Base-by-base conservation (phyloP, 1,140 invertebrate genomes). In the Apis cerana region DNA sequence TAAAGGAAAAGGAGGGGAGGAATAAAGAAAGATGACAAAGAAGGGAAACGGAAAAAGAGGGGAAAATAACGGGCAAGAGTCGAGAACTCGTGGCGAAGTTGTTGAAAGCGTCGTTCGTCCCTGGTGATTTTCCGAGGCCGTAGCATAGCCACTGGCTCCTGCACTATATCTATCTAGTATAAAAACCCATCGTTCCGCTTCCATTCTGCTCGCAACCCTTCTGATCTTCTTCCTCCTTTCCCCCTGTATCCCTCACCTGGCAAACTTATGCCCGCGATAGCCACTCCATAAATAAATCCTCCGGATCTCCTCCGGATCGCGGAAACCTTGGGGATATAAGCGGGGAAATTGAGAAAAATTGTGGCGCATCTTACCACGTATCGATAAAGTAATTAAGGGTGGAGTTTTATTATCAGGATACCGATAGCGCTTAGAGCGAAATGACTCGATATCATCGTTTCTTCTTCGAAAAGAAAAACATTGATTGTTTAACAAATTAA, bases 381-480 rank as follows among this genome's bases (percentile, higher is more conserved):
- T 94, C 92, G 92, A 93, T 93, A 93, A 93, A 94, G 92, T 92
- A 94, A 94, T 94, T 94, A 93, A 72, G 69, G 89, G 88, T 59
- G 81, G 90, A 91, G 92, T 93, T 93, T 93, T 91, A 92, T 93
- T 93, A 92, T 88, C 65, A 69, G 65, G 82, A 86, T 87, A 83
- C 76, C 89, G 89, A 92, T 91, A 90, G 85, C 87, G 88, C 83
- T 93, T 91, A 79, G 75, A 80, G 61, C 72, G 67, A 33, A 77
- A 54, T 27, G 56, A 80, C 33, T 80, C 69, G 59, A 80, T 80
- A 72, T 27, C 52, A 56, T 27, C 33, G 54, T 43, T 43, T 43
- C 33, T 43, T 43, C 33, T 43, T 43, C 33, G 33, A 43, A 43
- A 43, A 5, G 0, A 43, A 5, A 43, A 43, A 43, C 5, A 7